A percentile compares a stretch with the other conserved stretches of the same genome.
These are phyloP conservation scores for Myotis davidii DNA, from an alignment of 2,113 vertebrate genomes.

Conservation along the genomic window DNA sequence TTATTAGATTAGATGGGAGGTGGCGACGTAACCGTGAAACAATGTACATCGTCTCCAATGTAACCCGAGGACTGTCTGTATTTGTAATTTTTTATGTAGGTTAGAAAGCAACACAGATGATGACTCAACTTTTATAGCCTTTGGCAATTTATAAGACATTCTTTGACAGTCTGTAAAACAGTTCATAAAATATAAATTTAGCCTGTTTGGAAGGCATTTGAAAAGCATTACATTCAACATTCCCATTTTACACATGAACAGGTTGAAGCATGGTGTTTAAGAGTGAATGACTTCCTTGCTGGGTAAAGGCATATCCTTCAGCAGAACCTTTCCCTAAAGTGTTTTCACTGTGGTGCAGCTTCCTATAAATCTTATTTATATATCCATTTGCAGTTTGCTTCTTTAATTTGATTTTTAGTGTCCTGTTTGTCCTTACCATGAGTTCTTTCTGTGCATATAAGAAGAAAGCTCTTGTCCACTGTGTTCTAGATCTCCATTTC, in stretches of 20 bases:
- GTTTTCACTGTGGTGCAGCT: background rate
- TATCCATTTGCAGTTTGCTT: conserved; percentile 7
- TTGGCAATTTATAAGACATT: background rate
- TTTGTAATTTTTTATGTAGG: conserved; percentile 16
- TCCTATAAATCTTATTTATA: background rate
- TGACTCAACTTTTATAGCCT: conserved; percentile 20
- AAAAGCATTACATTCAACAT: conserved; percentile 16
- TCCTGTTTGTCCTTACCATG: background rate
- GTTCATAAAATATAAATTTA: conserved; percentile 25
- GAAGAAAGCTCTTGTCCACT: conserved; percentile 34
- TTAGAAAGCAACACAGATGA: background rate
- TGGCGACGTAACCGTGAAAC: too few relatives aligned
- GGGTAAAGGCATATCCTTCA: background rate
- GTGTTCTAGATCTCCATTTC: conserved; percentile 88
- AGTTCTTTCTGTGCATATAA: background rate
- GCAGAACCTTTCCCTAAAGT: background rate
- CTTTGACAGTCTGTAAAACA: background rate
- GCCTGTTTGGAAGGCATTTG: background rate
- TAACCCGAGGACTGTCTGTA: too few relatives aligned
- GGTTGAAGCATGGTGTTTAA: background rate
- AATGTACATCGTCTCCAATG: too few relatives aligned
- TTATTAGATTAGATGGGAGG: too few relatives aligned
- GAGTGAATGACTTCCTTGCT: background rate
- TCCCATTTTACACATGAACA: background rate
- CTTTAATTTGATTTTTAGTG: background rate